These are phyloP conservation scores for Chymomyza caudatula DNA, from an alignment of 2,888 invertebrate genomes.

Conservation along the genomic window DNA sequence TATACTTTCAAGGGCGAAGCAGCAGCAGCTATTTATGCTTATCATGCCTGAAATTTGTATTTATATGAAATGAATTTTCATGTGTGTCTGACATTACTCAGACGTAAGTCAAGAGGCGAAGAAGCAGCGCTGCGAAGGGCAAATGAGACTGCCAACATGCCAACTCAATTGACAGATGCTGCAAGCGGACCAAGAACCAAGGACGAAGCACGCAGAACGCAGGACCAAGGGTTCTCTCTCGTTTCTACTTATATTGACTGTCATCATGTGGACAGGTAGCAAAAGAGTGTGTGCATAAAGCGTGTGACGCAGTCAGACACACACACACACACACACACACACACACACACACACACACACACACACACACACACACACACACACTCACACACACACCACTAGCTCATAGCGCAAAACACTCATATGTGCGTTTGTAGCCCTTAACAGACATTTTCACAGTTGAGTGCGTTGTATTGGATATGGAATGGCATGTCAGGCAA, in stretches of 20 bases:
- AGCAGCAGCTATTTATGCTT: slow-evolving; percentile 35
- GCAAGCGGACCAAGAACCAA: neutral
- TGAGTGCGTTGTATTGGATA: slow-evolving; percentile 56
- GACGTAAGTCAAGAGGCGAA: slow-evolving; percentile 1
- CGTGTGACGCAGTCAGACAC: neutral
- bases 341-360: neutral
- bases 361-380: slow-evolving; percentile 30
- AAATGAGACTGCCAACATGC: slow-evolving; percentile 65
- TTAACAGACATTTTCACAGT: slow-evolving; percentile 72
- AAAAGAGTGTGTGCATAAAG: slow-evolving; percentile 16
- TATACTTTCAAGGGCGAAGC: neutral
- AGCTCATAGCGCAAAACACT: neutral
- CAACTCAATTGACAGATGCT: slow-evolving; percentile 69
- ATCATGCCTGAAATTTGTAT: slow-evolving; percentile 63
- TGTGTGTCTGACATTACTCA: neutral
- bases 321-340: slow-evolving; percentile 30
- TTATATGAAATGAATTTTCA: slow-evolving; percentile 57
- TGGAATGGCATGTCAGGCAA: neutral
- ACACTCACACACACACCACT: no score
- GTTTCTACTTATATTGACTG: slow-evolving; percentile 59
- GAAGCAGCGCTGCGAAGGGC: neutral
- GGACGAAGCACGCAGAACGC: no score
- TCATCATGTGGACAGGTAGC: slow-evolving; percentile 65
- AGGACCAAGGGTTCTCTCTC: neutral
- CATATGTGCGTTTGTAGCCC: slow-evolving; percentile 49